Evolutionary conservation across 1,140 invertebrate genomes (phyloP), one percentile per base, ranked within the genome.

Genomic region (Sipha flava): DNA sequence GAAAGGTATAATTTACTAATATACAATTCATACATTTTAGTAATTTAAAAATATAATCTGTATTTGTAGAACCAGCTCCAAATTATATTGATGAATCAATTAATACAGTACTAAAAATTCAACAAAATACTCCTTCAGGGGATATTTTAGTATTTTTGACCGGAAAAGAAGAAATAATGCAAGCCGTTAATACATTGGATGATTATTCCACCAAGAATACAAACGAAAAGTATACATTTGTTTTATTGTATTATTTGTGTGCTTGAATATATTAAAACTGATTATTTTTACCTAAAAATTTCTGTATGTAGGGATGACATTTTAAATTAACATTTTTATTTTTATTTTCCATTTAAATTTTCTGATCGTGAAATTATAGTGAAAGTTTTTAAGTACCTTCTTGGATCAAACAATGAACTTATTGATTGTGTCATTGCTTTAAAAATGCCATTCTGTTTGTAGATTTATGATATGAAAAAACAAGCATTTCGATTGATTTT

Each of bases 81-180:
- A 92, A 98, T 87, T 99, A 99, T 85, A 89, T 98, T 0, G 92
- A 93, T 83, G 91, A 91, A 4, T 90, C 93, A 18, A 92, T 98
- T 0, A 93, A 98, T 9, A 95, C 94, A 0, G 90, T 92, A 0
- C 88, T 97, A 77, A 96, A 97, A 85, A 95, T 99, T 82, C 95
- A 99, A 83, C 87, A 91, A 79, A 90, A 87, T 73, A 92, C 98
- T 84, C 88, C 90, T 14, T 86, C 88, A 6, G 96, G 96, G 0
- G 96, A 99, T 86, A 90, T 99, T 80, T 85, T 99, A 7, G 93
- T 93, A 0, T 99, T 99, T 86, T 87, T 99, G 0, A 98, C 97
- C 14, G 97, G 97, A 54, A 92, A 92, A 89, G 96, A 98, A 83
- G 95, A 98, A 87, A 94, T 97, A 1, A 90, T 94, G 79, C 85